phyloP scores from a whole-genome alignment of 35 echinoderm and acorn worm species.

The Lytechinus pictus region DNA sequence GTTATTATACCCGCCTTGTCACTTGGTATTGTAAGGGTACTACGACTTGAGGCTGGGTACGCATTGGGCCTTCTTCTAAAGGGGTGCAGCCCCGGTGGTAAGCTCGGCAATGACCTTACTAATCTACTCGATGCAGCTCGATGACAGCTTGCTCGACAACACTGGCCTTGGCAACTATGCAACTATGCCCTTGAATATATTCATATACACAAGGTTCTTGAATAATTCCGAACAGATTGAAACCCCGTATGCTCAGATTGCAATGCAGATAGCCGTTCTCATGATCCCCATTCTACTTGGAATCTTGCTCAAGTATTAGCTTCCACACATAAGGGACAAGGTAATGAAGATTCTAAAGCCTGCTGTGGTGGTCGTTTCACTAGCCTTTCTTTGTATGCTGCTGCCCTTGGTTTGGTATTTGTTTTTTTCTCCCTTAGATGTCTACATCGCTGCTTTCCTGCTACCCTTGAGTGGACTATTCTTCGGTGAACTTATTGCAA shows the following conservation, averaged over 20 bases:
- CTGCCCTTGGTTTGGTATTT: slow-evolving; percentile 33
- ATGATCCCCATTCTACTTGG: slow-evolving; percentile 57
- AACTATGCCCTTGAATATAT: slow-evolving; percentile 66
- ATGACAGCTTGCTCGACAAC: slow-evolving; percentile 65
- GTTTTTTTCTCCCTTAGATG: slow-evolving; percentile 9
- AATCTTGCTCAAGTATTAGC: slow-evolving; percentile 1
- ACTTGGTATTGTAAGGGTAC: background rate
- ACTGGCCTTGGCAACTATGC: slow-evolving; percentile 55
- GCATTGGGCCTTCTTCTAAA: slow-evolving; percentile 58
- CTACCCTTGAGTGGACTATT: slow-evolving; percentile 45
- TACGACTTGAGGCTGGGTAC: slow-evolving; percentile 1
- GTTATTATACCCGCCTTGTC: slow-evolving; percentile 52
- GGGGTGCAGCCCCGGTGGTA: slow-evolving; percentile 66
- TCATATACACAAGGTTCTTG: slow-evolving; percentile 52
- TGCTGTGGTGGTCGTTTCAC: background rate
- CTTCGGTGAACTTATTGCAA: slow-evolving; percentile 48
- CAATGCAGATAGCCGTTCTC: slow-evolving; percentile 42
- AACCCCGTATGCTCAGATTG: slow-evolving; percentile 14
- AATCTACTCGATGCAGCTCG: slow-evolving; percentile 56
- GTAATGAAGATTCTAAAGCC: background rate
- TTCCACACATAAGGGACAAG: background rate
- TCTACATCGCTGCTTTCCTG: slow-evolving; percentile 13
- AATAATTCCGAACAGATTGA: background rate
- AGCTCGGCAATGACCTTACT: slow-evolving; percentile 58
- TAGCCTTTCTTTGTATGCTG: background rate